Evolutionary conservation across 2,888 invertebrate genomes (phyloP).

Genomic region (Polyommatus iphigenia): DNA sequence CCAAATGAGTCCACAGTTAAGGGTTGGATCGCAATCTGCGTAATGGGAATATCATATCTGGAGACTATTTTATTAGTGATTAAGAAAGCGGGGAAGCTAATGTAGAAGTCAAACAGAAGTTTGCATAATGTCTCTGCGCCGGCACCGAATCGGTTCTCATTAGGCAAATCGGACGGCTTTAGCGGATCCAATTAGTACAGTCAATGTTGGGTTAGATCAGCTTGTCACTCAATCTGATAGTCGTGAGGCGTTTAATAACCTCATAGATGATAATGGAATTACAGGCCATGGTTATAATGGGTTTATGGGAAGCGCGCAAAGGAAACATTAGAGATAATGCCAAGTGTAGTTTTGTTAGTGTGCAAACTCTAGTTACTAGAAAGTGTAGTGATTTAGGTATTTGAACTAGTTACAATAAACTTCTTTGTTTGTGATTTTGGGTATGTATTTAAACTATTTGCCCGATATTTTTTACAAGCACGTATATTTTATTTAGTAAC

Average conservation of each 20-base stretch:
- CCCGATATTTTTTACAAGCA: no score
- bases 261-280: conserved; percentile 31
- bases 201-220: conserved; percentile 68
- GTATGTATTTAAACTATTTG: no score
- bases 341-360: no score
- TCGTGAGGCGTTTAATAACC: conserved; percentile 36
- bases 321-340: neutral
- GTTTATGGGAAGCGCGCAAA: neutral
- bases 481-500: no score
- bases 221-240: conserved; percentile 51
- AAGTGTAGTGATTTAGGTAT: no score
- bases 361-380: no score
- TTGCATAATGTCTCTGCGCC: conserved; percentile 69
- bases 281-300: neutral
- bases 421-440: no score
- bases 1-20: conserved; percentile 39
- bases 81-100: conserved; percentile 58
- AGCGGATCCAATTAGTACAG: conserved; percentile 72
- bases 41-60: conserved; percentile 46
- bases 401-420: no score
- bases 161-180: conserved; percentile 73
- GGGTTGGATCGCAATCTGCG: conserved; percentile 38
- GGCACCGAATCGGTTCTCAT: conserved; percentile 67
- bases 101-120: conserved; percentile 71
- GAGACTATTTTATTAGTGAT: conserved; percentile 62